A percentile compares a stretch with the other conserved stretches of the same genome.
phyloP scores from a whole-genome alignment of 1,140 invertebrate species.

The Sycobia sp. region DNA sequence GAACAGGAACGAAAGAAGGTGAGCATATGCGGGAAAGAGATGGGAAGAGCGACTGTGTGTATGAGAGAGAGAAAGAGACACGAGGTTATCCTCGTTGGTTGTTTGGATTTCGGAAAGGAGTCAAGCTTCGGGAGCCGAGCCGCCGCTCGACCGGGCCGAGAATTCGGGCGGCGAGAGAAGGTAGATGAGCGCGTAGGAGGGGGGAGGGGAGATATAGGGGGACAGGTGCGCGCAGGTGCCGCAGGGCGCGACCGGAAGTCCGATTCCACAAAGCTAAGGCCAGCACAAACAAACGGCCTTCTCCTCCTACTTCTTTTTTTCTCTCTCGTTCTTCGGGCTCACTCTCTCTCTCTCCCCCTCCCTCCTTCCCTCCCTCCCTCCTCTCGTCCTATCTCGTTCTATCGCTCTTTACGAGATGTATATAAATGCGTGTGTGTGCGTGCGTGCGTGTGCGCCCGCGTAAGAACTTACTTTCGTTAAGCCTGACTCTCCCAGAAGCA shows the following conservation, averaged over 20 bases:
- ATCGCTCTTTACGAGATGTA: too few relatives aligned
- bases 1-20: too few relatives aligned
- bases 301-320: slow-evolving; percentile 4
- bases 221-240: slow-evolving; percentile 55
- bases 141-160: neutral
- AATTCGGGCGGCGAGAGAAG: slow-evolving; percentile 1
- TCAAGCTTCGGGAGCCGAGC: slow-evolving; percentile 21
- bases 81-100: slow-evolving; percentile 20
- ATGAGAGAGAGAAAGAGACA: neutral
- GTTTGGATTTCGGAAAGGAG: slow-evolving; percentile 30
- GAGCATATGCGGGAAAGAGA: too few relatives aligned
- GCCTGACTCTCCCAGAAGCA: neutral
- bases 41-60: neutral
- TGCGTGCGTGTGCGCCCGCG: too few relatives aligned
- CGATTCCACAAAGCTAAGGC: slow-evolving; percentile 39
- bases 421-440: neutral
- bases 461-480: too few relatives aligned
- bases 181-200: neutral
- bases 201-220: slow-evolving; percentile 36
- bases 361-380: neutral
- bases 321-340: neutral
- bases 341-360: neutral
- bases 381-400: neutral
- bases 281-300: slow-evolving; percentile 35
- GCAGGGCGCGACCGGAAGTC: slow-evolving; percentile 54